These are phyloP conservation scores for Uropetala carovei DNA, from an alignment of 2,888 invertebrate species.

Conservation along the genomic window DNA sequence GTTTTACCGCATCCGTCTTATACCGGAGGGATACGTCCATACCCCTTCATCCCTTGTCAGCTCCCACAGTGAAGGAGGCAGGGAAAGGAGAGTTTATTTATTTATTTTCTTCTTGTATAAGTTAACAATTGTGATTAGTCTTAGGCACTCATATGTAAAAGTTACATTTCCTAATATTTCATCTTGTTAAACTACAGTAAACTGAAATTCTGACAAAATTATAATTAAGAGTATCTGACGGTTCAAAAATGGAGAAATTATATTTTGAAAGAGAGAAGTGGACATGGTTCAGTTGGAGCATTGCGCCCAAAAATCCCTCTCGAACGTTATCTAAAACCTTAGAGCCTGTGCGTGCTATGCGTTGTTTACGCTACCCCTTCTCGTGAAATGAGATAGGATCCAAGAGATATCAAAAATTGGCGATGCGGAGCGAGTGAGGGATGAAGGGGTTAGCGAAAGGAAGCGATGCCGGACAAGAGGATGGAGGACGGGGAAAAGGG, in stretches of 20 bases:
- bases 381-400: neutral
- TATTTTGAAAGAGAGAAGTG: neutral
- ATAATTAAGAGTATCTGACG: neutral
- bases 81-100: neutral
- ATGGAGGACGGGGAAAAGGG: neutral
- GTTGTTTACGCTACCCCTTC: neutral
- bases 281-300: neutral
- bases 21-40: neutral
- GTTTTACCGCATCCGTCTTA: neutral
- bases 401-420: constrained; percentile 1
- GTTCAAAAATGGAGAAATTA: neutral
- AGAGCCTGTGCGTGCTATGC: neutral
- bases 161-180: too few species aligned
- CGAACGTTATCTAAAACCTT: neutral
- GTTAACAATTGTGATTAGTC: too few species aligned
- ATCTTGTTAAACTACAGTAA: neutral
- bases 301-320: neutral
- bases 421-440: neutral
- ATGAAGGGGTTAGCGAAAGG: neutral
- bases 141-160: too few species aligned
- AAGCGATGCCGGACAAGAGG: neutral
- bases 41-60: neutral
- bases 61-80: constrained; percentile 5
- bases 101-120: too few species aligned
- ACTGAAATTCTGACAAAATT: neutral